Base-by-base conservation (phyloP, 2,888 invertebrate species). In the Spatulosminthurus flaviceps region DNA sequence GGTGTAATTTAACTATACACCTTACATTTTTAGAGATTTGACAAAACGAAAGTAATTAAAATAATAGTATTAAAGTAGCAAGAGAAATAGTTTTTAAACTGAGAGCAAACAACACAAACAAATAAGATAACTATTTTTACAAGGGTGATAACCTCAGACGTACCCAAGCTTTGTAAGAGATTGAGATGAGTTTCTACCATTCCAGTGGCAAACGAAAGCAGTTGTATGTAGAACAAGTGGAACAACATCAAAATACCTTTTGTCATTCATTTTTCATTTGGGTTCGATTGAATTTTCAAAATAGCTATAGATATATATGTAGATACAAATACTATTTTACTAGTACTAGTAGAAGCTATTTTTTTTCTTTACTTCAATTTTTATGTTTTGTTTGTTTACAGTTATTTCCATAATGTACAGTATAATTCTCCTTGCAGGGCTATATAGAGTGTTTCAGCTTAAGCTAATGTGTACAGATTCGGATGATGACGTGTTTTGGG, bases 81-180 rank as follows among this genome's bases (percentile, higher is more conserved):
- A 13, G n/a, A 61, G n/a, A 21, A 61, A 61, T 7, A 61, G n/a
- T 9, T 61, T 7, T 61, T 61, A 7, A 7, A 64, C 64, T 16
- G n/a, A n/a, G 16, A 51, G n/a, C 2, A 51, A n/a, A 19, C 51
- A 51, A 51, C 51, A 51, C 51, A 51, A n/a, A 51, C 51, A 51
- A 51, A 19, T 11, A 51, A 19, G 51, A 29, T 16, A n/a, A 69
- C 16, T 26, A 29, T n/a, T n/a, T n/a, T n/a, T 24, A 19, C 19
- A 72, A 22, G n/a, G 21, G 29, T 66, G 75, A 29, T 75, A 75
- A n/a, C 19, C 21, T 19, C n/a, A 41, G 61, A 87, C 90, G 89
- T 88, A 94, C 94, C 94, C 94, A 94, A 70, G 94, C 93, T 87
- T 93, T 93, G 0, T 94, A 94, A 22, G 94, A 93, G 75, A 95